Conservation (phyloP, 2,888 invertebrate species). For the Drosophila longiperda region DNA sequence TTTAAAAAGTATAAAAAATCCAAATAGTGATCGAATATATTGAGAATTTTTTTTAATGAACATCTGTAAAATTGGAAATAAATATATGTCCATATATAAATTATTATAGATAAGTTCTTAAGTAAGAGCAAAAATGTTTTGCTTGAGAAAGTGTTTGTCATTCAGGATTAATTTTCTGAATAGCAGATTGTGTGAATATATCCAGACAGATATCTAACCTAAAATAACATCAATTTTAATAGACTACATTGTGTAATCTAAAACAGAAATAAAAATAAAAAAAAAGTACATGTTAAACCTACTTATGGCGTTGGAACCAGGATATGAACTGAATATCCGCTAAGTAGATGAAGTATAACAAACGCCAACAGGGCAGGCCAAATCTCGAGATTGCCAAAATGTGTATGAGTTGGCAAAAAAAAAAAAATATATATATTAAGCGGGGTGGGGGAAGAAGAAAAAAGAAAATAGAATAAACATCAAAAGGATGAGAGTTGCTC, state of each 20-base stretch:
- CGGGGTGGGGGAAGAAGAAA: conserved; percentile 7
- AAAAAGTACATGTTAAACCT: background rate
- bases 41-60: background rate
- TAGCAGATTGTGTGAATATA: background rate
- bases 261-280: background rate
- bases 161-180: conserved; percentile 1
- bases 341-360: conserved; percentile 10
- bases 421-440: conserved; percentile 3
- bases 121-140: background rate
- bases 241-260: background rate
- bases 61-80: background rate
- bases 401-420: conserved; percentile 37
- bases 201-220: background rate
- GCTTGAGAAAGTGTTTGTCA: conserved; percentile 1
- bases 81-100: background rate
- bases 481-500: conserved; percentile 46
- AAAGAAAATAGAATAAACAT: conserved; percentile 29
- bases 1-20: background rate
- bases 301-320: background rate
- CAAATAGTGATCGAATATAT: background rate
- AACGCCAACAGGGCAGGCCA: conserved; percentile 38
- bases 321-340: background rate
- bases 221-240: background rate
- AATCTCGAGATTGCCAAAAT: conserved; percentile 20
- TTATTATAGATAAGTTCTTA: background rate